Base-by-base conservation (phyloP, 2,113 vertebrate genomes). In the Perccottus glenii region DNA sequence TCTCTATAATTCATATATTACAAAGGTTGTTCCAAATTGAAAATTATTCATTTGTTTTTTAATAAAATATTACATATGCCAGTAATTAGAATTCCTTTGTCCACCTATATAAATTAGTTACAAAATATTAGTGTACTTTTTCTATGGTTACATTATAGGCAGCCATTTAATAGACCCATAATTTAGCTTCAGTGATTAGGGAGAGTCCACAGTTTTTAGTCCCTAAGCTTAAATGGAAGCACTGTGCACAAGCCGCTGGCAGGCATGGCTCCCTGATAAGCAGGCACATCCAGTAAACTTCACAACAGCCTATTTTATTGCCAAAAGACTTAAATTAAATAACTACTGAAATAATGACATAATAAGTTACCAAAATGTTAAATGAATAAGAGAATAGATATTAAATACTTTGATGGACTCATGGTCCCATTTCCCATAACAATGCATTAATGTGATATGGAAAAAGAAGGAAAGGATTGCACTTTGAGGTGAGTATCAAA, bases 11-110 rank as follows among this genome's bases (percentile, higher is more conserved):
- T 90, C 75, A 91, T 93, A 92, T 92, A 89, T 90, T 89, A 92
- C 88, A 94, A 92, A 92, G 87, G 52, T 82, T 73, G 77, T 76
- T 63, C 60, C 82, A 80, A 90, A 88, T 85, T 86, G 90, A 87
- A 93, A 92, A 90, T 86, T 55, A 83, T 79, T 82, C 49, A 73
- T 82, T 87, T 90, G 81, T 83, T 64, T 85, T 64, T 83, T 92
- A 92, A 92, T 93, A 93, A 93, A 94, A 94, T 93, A 92, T 85
- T 92, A 66, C 86, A 89, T 89, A 92, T 93, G 83, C 92, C 81
- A 90, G 77, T 87, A 83, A 92, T 94, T 93, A 93, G 89, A 93
- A 91, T 92, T 92, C 85, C 80, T 85, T 86, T 60, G 61, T 76
- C 76, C 82, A 89, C 82, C 85, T 90, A 86, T 83, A 86, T 36